Evolutionary conservation across 2,888 invertebrate species (phyloP).

Genomic region (Brachynemurus nebulosus): DNA sequence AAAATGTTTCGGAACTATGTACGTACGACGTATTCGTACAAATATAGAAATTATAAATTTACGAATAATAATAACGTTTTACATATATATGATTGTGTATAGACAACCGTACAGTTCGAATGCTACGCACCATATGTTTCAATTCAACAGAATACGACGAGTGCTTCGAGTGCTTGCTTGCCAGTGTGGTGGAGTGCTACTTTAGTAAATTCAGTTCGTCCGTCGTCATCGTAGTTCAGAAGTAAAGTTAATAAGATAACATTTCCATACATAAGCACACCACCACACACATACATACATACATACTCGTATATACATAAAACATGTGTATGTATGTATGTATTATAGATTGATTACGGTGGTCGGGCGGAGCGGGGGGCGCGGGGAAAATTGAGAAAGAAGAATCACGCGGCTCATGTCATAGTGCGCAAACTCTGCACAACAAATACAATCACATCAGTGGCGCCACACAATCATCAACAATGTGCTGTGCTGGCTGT

Average conservation of each 20-base stretch:
- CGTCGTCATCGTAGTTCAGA: too few relatives aligned
- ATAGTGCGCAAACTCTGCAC: not conserved
- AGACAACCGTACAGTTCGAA: not conserved
- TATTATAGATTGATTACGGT: not conserved
- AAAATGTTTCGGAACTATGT: too few relatives aligned
- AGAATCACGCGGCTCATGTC: slow-evolving; percentile 1
- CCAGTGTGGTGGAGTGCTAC: not conserved
- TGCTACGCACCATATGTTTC: not conserved
- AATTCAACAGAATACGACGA: not conserved
- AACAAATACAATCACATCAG: too few relatives aligned
- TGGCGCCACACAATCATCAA: too few relatives aligned
- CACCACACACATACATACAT: not conserved
- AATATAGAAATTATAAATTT: too few relatives aligned
- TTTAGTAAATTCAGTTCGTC: too few relatives aligned
- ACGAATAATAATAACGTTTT: not conserved
- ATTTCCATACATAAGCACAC: not conserved
- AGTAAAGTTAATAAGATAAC: too few relatives aligned
- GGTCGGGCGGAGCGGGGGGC: not conserved
- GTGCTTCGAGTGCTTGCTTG: not conserved
- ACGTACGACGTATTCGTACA: too few relatives aligned
- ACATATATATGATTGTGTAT: not conserved
- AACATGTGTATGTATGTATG: not conserved
- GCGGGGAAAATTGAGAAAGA: not conserved
- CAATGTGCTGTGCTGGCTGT: too few relatives aligned
- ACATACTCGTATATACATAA: not conserved